Conservation (phyloP, 2,888 invertebrate genomes). For the Eupithecia subfuscata region DNA sequence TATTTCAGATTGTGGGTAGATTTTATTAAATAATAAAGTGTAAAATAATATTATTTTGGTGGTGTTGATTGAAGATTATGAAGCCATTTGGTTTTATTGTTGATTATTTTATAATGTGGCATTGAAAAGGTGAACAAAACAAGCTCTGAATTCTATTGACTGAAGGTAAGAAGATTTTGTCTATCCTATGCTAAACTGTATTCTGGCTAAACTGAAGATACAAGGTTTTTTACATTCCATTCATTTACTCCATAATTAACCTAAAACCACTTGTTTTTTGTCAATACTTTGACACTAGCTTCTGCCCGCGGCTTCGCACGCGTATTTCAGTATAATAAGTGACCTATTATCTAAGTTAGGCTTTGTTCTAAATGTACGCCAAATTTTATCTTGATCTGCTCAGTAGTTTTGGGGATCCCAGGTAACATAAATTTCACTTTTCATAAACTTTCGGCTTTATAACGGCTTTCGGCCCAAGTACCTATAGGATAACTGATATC, state of each 20-base stretch:
- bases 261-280: not conserved
- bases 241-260: not conserved
- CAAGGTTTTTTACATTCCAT: not conserved
- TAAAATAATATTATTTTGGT: constrained; percentile 12
- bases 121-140: not conserved
- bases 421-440: too few species aligned
- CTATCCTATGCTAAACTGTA: not conserved
- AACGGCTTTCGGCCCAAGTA: too few species aligned
- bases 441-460: too few species aligned
- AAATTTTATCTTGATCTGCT: too few species aligned
- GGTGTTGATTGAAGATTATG: constrained; percentile 6
- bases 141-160: not conserved
- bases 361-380: too few species aligned
- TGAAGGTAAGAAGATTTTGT: not conserved
- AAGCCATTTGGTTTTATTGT: not conserved
- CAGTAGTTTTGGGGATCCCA: too few species aligned
- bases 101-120: not conserved
- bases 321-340: too few species aligned
- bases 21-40: not conserved
- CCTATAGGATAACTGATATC: too few species aligned
- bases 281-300: too few species aligned
- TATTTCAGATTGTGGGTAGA: constrained; percentile 11
- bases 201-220: not conserved
- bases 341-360: too few species aligned
- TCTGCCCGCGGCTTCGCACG: too few species aligned